These are phyloP conservation scores for Hylaea fasciaria DNA, from an alignment of 2,888 invertebrate species.

Conservation along the genomic window DNA sequence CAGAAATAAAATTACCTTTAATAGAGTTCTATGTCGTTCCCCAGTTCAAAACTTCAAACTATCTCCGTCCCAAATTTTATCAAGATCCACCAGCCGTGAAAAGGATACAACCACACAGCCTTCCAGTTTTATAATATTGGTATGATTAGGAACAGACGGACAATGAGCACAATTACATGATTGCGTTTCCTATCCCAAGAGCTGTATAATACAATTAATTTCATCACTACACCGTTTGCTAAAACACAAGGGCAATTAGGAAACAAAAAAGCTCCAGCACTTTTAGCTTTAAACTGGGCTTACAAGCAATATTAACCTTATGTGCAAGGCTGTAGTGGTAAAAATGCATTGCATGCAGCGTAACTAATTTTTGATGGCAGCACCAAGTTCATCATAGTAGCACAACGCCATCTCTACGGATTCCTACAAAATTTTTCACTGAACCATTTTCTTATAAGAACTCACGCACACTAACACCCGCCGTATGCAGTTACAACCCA, in stretches of 20 bases:
- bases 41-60: too few relatives aligned
- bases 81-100: too few relatives aligned
- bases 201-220: conserved; percentile 36
- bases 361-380: conserved; percentile 72
- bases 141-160: too few relatives aligned
- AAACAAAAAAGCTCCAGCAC: conserved; percentile 44
- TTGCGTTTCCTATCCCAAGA: conserved; percentile 24
- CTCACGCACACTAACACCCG: conserved; percentile 60
- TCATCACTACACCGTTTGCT: conserved; percentile 34
- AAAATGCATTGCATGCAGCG: conserved; percentile 43
- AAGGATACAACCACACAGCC: background rate
- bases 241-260: conserved; percentile 44
- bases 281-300: conserved; percentile 46
- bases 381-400: conserved; percentile 55
- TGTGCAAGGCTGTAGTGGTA: conserved; percentile 25
- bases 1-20: too few relatives aligned
- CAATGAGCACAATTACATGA: background rate
- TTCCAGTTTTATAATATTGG: too few relatives aligned
- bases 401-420: conserved; percentile 83
- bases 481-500: conserved; percentile 55
- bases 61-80: too few relatives aligned
- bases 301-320: conserved; percentile 46
- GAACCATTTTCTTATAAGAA: conserved; percentile 84
- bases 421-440: conserved; percentile 80
- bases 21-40: too few relatives aligned